Percentiles rank a stretch among this genome's conserved stretches.
phyloP scores from a whole-genome alignment of 2,888 invertebrate species.

The Mesorhabditis spiculigera region DNA sequence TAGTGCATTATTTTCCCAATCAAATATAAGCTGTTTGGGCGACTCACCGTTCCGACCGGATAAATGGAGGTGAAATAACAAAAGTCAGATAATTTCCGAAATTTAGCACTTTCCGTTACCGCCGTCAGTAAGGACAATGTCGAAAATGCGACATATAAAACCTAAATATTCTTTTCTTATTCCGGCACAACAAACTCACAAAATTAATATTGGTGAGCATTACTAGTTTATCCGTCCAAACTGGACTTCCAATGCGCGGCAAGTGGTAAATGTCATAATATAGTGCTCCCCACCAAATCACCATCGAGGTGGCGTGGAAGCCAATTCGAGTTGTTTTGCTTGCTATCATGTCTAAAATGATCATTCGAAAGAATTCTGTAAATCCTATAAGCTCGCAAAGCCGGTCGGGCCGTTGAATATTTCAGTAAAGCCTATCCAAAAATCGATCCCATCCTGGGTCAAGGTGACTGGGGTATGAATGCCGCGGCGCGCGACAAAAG shows the following conservation, averaged over 20 bases:
- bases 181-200: constrained; percentile 28
- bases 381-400: no score
- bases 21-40: background rate
- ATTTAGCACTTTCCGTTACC: background rate
- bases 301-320: constrained; percentile 18
- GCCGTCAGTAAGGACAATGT: constrained; percentile 14
- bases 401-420: no score
- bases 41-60: constrained; percentile 45
- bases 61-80: constrained; percentile 45
- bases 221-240: constrained; percentile 52
- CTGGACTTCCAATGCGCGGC: constrained; percentile 42
- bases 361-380: no score
- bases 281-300: constrained; percentile 39
- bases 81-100: constrained; percentile 29
- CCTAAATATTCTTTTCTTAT: constrained; percentile 10
- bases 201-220: constrained; percentile 57
- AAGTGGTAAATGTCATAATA: constrained; percentile 45
- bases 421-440: no score
- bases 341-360: no score
- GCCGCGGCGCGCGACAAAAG: no score
- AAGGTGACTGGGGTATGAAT: no score
- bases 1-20: background rate
- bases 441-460: no score
- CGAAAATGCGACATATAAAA: constrained; percentile 24
- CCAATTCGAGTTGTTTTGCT: no score